Percentiles rank a stretch among this genome's conserved stretches.
phyloP scores from a whole-genome alignment of 2,113 vertebrate genomes.

The Silurus meridionalis region DNA sequence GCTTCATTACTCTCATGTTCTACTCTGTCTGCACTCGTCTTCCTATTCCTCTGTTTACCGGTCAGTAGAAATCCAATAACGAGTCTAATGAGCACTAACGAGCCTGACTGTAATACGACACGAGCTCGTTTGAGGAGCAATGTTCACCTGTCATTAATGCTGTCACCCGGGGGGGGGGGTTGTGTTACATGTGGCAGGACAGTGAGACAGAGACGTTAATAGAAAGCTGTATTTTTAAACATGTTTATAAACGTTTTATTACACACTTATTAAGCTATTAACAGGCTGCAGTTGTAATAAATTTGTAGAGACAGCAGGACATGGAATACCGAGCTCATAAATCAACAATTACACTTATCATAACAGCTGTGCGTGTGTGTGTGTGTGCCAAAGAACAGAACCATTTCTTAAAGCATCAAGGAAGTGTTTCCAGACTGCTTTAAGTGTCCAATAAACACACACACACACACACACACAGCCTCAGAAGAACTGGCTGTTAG shows the following conservation, averaged over 20 bases:
- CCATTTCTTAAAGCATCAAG: slow-evolving; percentile 31
- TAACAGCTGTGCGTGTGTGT: neutral
- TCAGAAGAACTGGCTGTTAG: slow-evolving; percentile 15
- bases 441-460: slow-evolving; percentile 48
- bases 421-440: slow-evolving; percentile 13
- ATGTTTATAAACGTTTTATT: neutral
- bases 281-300: neutral
- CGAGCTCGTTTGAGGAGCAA: slow-evolving; percentile 60
- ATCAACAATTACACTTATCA: neutral
- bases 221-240: neutral
- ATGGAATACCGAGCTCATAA: neutral
- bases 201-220: neutral
- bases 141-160: slow-evolving; percentile 74
- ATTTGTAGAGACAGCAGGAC: neutral
- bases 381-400: slow-evolving; percentile 1
- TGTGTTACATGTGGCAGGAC: neutral
- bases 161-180: slow-evolving; percentile 59
- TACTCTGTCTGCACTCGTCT: slow-evolving; percentile 58
- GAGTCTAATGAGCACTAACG: slow-evolving; percentile 76
- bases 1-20: slow-evolving; percentile 38
- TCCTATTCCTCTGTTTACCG: slow-evolving; percentile 47
- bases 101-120: slow-evolving; percentile 60
- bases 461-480: slow-evolving; percentile 43
- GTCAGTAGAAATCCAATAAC: slow-evolving; percentile 76
- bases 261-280: neutral